Base-by-base conservation (phyloP, 2,888 invertebrate genomes). In the Cheiracanthium punctorium region DNA sequence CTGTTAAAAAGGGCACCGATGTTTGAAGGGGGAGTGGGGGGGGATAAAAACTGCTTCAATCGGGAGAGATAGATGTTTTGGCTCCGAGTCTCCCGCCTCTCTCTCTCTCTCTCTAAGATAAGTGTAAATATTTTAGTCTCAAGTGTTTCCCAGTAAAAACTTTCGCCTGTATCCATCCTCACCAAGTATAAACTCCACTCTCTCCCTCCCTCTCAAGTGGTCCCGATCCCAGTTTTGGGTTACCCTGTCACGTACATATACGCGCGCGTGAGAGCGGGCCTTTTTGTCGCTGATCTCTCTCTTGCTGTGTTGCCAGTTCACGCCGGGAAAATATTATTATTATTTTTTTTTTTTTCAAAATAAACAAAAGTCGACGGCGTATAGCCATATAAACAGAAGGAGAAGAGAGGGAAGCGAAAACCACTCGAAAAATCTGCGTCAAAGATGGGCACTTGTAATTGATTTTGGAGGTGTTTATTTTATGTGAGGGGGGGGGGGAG, bases 51-150 rank as follows among this genome's bases (percentile, higher is more conserved):
- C n/a, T n/a, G n/a, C n/a, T n/a, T n/a, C n/a, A n/a, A n/a, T n/a
- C n/a, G n/a, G n/a, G n/a, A n/a, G n/a, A n/a, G n/a, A n/a, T n/a
- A n/a, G n/a, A n/a, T n/a, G n/a, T n/a, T 58, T 58, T 58, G 58
- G 58, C 58, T 58, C 58, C 58, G 58, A 37, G 37, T 5, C 24
- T 58, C 58, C 20, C 58, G 58, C 58, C 4, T 58, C 24, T 4
- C 58, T 67, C n/a, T n/a, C n/a, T n/a, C n/a, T n/a, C n/a, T n/a
- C n/a, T n/a, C n/a, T n/a, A n/a, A n/a, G 77, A 84, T 80, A 86
- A 80, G 85, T 71, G 80, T 86, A 86, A 86, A 86, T 86, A 86
- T 86, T 86, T 86, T 86, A 37, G 85, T 86, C 85, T 86, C 64
- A 48, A 86, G 85, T 86, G 75, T 80, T n/a, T 86, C 84, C 69